These are phyloP conservation scores for Drosophila rellima DNA, from an alignment of 2,888 invertebrate species.

Conservation along the genomic window DNA sequence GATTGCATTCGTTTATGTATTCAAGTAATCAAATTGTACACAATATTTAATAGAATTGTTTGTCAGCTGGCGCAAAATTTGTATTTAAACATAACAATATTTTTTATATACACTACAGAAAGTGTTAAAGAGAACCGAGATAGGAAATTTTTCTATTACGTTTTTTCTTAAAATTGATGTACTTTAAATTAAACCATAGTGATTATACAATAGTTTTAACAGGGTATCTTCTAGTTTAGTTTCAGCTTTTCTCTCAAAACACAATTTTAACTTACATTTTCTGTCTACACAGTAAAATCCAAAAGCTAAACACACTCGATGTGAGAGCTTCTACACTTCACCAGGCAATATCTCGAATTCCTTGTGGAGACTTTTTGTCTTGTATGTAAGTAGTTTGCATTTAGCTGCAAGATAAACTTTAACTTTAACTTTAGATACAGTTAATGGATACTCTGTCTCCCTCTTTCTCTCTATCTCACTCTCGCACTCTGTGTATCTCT, in stretches of 20 bases:
- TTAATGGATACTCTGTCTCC: slow-evolving; percentile 47
- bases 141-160: not conserved
- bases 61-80: not conserved
- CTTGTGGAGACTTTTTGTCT: slow-evolving; percentile 11
- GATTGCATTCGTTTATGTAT: slow-evolving; percentile 5
- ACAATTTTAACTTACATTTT: slow-evolving; percentile 19
- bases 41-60: slow-evolving; percentile 27
- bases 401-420: slow-evolving; percentile 45
- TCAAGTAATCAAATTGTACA: not conserved
- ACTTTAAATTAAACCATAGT: too few species aligned
- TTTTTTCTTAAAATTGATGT: not conserved
- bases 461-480: not conserved
- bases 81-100: not conserved
- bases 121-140: not conserved
- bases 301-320: slow-evolving; percentile 10
- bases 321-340: slow-evolving; percentile 13
- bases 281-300: slow-evolving; percentile 12
- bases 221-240: slow-evolving; percentile 1
- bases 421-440: slow-evolving; percentile 28
- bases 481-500: not conserved
- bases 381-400: slow-evolving; percentile 30
- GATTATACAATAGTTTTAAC: too few species aligned
- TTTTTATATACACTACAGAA: not conserved
- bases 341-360: slow-evolving; percentile 8
- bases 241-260: slow-evolving; percentile 4